Evolutionary conservation across 2,797 vertebrate species (phyloP).

Genomic region (Garrulus glandarius): DNA sequence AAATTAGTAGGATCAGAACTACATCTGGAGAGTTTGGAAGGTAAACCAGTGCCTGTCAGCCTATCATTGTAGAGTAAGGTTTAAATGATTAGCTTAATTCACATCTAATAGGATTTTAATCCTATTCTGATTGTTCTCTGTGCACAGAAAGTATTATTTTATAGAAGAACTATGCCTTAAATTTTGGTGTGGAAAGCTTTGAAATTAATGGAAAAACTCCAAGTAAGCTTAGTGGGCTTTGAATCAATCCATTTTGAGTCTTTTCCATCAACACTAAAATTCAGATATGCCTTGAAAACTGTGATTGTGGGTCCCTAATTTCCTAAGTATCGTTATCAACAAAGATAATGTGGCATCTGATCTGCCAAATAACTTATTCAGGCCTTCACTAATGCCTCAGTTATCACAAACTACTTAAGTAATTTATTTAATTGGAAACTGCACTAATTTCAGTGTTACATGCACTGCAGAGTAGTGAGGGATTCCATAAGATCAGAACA

Average conservation of each 20-base stretch:
- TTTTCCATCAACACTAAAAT: background rate
- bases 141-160: background rate
- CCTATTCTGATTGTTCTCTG: slow-evolving; percentile 32
- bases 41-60: background rate
- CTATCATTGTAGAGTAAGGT: background rate
- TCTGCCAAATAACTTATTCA: background rate
- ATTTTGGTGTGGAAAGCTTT: background rate
- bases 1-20: slow-evolving; percentile 7
- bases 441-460: background rate
- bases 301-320: background rate
- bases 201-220: background rate
- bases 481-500: background rate
- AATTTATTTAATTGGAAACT: background rate
- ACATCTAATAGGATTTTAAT: slow-evolving; percentile 36
- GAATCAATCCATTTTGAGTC: background rate
- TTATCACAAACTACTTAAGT: background rate
- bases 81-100: slow-evolving; percentile 1
- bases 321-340: background rate
- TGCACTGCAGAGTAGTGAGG: background rate
- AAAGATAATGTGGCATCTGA: background rate
- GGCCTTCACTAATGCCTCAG: background rate
- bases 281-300: background rate
- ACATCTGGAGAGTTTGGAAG: background rate
- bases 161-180: background rate
- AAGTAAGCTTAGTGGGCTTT: background rate